Conservation (phyloP, 2,797 vertebrate species). For the Hemitrygon akajei region DNA sequence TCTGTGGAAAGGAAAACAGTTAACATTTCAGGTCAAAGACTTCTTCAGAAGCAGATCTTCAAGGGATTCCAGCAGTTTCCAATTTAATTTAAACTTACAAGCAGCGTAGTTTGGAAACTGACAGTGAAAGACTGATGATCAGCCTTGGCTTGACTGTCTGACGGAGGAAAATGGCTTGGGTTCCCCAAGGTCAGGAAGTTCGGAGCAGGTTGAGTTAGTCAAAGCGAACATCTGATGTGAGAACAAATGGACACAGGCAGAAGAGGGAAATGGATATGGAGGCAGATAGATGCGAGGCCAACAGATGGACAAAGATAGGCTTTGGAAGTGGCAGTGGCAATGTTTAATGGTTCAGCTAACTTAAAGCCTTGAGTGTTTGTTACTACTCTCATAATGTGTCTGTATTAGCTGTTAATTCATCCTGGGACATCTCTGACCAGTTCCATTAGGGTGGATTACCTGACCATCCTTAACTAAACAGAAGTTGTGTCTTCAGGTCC, state of each 20-base stretch:
- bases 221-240: background rate
- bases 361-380: background rate
- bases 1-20: too few species aligned
- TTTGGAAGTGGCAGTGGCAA: background rate
- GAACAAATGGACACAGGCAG: background rate
- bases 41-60: too few species aligned
- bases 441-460: background rate
- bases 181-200: background rate
- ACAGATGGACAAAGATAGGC: background rate
- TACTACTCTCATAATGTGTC: background rate
- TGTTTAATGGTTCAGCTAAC: background rate
- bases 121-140: background rate
- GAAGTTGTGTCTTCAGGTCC: background rate
- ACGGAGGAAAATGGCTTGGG: background rate
- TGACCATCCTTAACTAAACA: background rate
- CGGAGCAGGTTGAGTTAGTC: background rate
- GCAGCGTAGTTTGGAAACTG: background rate
- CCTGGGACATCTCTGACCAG: background rate
- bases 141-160: background rate
- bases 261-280: background rate
- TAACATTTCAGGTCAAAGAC: too few species aligned
- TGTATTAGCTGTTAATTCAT: background rate
- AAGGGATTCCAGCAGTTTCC: too few species aligned
- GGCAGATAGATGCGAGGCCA: background rate
- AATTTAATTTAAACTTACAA: background rate